Evolutionary conservation across 30 jellyfish, hydroid and myxozoan genomes (phyloP), one percentile per base, ranked within the genome.

Genomic region (Turritopsis dohrnii): DNA sequence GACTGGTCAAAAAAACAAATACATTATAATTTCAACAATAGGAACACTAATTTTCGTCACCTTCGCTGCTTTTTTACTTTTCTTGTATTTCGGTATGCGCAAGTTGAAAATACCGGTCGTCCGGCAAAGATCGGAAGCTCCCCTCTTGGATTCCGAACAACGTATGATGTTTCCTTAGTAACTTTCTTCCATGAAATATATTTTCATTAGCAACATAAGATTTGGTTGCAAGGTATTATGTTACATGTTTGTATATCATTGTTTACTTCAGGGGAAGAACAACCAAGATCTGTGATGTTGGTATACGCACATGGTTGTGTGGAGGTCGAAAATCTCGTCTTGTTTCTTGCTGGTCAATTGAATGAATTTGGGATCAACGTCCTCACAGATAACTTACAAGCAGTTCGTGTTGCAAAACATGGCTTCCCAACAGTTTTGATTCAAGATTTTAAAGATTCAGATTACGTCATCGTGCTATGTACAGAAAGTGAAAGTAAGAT

Each of bases 281-380:
- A 41, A 41, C 60, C 60, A 41, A 41, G 13, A 28, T 0, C 52
- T 5, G 84, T 80, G 18, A 80, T 80, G 87, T 18, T 80, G 52
- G 87, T 53, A 1, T 60, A 80, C 82, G 83, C 87, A 53, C 87
- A 41, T 29, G 87, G 87, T 26, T 80, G 87, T 41, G 60, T 21
- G 1, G 77, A 53, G 53, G 52, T 80, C 1, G 87, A 80, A 54
- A 53, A 80, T 25, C 52, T 80, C 52, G 87, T 60, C 25, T 53
- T 80, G 18, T 65, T 28, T 21, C 82, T 80, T 53, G 87, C 83
- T 23, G 24, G 41, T 8, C 79, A 53, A 31, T 28, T 80, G 21
- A 31, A 53, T 52, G 26, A 81, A 1, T 52, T 52, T 26, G 87
- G 87, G 16, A 65, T 80, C 18, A 27, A 80, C 52, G 87, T 80